phyloP scores from a whole-genome alignment of 2,113 vertebrate genomes.

The Colistium nudipinnis region DNA sequence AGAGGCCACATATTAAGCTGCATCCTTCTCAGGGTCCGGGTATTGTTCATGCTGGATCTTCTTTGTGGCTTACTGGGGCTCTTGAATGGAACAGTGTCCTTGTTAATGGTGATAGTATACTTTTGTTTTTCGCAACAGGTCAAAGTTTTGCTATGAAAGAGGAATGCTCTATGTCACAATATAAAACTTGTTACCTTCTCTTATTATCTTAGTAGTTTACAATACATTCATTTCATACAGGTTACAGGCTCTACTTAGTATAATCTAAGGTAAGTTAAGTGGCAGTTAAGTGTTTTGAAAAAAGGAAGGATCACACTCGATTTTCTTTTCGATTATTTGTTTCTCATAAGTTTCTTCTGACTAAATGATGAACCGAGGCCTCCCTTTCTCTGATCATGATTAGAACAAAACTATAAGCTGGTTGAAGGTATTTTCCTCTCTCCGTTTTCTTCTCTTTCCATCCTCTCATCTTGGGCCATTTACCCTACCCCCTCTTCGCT shows the following conservation, averaged over 20 bases:
- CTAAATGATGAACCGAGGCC: not conserved
- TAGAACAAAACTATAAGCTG: slow-evolving; percentile 11
- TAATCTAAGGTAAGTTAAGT: too few relatives aligned
- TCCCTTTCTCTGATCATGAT: slow-evolving; percentile 21
- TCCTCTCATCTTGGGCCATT: slow-evolving; percentile 47
- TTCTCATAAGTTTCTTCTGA: too few relatives aligned
- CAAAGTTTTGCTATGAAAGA: not conserved
- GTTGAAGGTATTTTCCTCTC: slow-evolving; percentile 37
- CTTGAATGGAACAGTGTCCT: not conserved
- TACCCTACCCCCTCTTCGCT: slow-evolving; percentile 28
- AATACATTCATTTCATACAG: not conserved
- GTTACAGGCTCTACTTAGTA: not conserved
- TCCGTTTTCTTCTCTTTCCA: slow-evolving; percentile 34
- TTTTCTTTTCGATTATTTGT: too few relatives aligned
- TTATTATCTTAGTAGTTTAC: not conserved
- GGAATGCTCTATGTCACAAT: too few relatives aligned
- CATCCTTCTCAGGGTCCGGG: too few relatives aligned
- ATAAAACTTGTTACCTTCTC: too few relatives aligned
- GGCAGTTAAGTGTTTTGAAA: too few relatives aligned
- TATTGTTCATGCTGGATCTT: too few relatives aligned
- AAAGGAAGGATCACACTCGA: too few relatives aligned
- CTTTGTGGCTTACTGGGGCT: not conserved
- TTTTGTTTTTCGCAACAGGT: not conserved
- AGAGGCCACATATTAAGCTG: too few relatives aligned
- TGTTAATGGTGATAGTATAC: not conserved